These are phyloP conservation scores for Anhinga anhinga DNA, from an alignment of 2,113 vertebrate species.

Conservation along the genomic window DNA sequence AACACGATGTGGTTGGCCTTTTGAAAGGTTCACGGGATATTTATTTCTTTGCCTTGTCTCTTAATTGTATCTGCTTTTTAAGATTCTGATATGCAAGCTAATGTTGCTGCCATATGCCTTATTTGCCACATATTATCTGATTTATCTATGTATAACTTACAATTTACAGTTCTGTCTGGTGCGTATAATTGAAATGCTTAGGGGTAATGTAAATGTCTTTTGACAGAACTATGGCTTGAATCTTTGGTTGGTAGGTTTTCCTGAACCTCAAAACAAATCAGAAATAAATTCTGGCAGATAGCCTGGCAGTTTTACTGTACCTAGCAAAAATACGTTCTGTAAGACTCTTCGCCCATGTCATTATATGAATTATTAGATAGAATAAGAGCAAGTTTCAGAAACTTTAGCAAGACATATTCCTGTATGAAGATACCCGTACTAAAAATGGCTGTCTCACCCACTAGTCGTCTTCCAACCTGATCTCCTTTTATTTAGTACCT, in stretches of 20 bases:
- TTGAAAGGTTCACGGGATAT: conserved; percentile 56
- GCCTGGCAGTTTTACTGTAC: conserved; percentile 29
- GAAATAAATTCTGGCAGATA: conserved; percentile 45
- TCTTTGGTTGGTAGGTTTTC: conserved; percentile 13
- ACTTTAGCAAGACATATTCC: not conserved
- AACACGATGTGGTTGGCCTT: conserved; percentile 62
- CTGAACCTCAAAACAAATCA: conserved; percentile 25
- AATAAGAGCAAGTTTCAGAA: not conserved
- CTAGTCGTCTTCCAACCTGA: not conserved
- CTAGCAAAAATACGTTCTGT: not conserved
- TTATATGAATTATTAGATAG: conserved; percentile 1
- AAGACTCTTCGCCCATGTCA: not conserved
- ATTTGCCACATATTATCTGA: conserved; percentile 7
- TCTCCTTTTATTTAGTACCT: not conserved
- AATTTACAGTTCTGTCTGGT: conserved; percentile 18
- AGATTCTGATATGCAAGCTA: not conserved
- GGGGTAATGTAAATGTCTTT: conserved; percentile 12
- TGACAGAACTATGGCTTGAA: conserved; percentile 3
- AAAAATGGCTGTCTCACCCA: not conserved
- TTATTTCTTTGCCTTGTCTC: conserved; percentile 52
- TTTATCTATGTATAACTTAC: conserved; percentile 46
- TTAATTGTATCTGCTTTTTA: conserved; percentile 71
- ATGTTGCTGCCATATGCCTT: not conserved
- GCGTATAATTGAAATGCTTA: conserved; percentile 35
- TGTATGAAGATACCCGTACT: not conserved